phyloP scores from a whole-genome alignment of 2,797 vertebrate genomes.

The Anomalospiza imberbis region DNA sequence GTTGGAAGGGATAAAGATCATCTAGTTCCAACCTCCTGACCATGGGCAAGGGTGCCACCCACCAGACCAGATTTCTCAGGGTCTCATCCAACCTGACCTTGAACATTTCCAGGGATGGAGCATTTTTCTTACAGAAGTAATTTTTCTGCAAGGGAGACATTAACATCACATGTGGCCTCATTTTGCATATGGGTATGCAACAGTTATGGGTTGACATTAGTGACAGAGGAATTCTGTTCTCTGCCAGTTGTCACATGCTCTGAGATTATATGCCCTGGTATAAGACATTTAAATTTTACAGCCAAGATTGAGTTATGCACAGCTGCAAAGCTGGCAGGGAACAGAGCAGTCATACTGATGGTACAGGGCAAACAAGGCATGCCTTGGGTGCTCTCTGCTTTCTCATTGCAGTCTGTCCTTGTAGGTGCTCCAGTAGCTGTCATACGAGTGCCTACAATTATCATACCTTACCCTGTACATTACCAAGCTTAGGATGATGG shows the following conservation, averaged over 20 bases:
- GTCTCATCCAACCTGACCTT: neutral
- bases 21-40: neutral
- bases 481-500: neutral
- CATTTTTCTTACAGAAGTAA: neutral
- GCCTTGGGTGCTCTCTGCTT: neutral
- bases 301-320: neutral
- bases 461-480: neutral
- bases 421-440: neutral
- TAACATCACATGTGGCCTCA: neutral
- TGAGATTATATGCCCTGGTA: neutral
- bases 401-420: neutral
- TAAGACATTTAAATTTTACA: neutral
- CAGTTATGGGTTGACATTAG: neutral
- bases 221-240: neutral
- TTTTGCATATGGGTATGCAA: too few species aligned
- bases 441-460: neutral
- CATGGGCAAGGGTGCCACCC: neutral
- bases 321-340: neutral
- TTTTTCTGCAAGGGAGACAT: neutral
- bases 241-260: neutral
- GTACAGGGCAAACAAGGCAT: neutral
- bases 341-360: neutral
- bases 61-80: neutral
- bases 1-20: neutral
- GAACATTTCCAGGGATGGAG: neutral